Conservation (phyloP, 2,113 vertebrate genomes). For the Dicrurus megarhynchus region DNA sequence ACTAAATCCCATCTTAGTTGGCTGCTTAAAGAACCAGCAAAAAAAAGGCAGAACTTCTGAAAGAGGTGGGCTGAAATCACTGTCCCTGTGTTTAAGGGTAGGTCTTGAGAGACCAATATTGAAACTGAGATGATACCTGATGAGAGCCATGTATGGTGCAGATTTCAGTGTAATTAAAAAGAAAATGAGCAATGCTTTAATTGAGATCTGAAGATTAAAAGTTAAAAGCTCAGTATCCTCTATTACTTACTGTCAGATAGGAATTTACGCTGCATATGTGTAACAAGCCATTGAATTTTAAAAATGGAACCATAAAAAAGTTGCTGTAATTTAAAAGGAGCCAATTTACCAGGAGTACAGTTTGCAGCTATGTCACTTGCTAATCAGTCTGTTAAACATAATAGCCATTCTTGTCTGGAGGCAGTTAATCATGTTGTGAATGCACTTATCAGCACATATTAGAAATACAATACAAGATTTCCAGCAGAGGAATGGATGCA, state of each 20-base stretch:
- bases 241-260: constrained; percentile 47
- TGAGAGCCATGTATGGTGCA: neutral
- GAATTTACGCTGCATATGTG: constrained; percentile 14
- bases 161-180: constrained; percentile 58
- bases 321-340: constrained; percentile 66
- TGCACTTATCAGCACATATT: constrained; percentile 68
- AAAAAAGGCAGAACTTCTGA: neutral
- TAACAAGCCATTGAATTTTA: constrained; percentile 62
- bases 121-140: neutral
- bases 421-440: constrained; percentile 75
- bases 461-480: constrained; percentile 66
- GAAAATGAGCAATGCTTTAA: constrained; percentile 56
- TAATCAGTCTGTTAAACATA: constrained; percentile 74
- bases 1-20: neutral
- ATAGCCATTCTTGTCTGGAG: constrained; percentile 71
- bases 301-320: constrained; percentile 55
- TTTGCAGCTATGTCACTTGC: constrained; percentile 56
- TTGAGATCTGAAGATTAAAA: constrained; percentile 53
- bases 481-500: constrained; percentile 51
- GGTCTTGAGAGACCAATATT: neutral
- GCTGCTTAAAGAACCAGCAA: neutral
- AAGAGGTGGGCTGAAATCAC: neutral
- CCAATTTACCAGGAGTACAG: constrained; percentile 53
- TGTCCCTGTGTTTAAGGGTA: neutral
- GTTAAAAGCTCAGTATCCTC: constrained; percentile 32